phyloP scores from a whole-genome alignment of 2,113 vertebrate genomes.

The Gallinago paraguaiae region DNA sequence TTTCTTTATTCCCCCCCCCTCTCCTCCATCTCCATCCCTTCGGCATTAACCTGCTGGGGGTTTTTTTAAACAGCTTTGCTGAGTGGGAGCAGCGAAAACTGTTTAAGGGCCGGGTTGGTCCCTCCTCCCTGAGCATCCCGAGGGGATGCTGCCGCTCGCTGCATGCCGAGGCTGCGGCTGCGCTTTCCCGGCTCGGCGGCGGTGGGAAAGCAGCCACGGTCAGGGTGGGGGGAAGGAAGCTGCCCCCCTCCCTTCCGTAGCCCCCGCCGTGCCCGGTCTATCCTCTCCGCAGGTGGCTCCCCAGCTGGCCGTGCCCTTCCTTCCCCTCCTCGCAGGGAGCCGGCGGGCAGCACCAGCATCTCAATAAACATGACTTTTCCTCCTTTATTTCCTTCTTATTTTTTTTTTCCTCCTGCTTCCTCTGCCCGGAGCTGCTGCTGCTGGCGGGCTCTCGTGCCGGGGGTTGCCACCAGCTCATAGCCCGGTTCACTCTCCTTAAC shows the following conservation, averaged over 20 bases:
- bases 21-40: neutral
- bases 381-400: neutral
- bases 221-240: neutral
- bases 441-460: neutral
- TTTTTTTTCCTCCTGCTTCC: neutral
- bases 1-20: too few species aligned
- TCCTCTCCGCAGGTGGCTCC: neutral
- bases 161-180: neutral
- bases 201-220: neutral
- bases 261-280: neutral
- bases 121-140: fast-evolving
- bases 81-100: constrained; percentile 9
- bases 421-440: neutral
- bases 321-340: neutral
- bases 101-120: neutral
- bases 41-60: fast-evolving
- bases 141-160: neutral
- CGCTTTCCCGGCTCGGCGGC: neutral
- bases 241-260: neutral
- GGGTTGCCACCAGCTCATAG: neutral
- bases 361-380: constrained; percentile 10
- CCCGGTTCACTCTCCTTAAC: neutral
- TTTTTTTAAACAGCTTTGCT: constrained; percentile 38
- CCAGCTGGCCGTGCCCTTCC: neutral
- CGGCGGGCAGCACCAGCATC: neutral